Base-by-base conservation (phyloP, 2,888 invertebrate genomes). In the Pegoplata infirma region DNA sequence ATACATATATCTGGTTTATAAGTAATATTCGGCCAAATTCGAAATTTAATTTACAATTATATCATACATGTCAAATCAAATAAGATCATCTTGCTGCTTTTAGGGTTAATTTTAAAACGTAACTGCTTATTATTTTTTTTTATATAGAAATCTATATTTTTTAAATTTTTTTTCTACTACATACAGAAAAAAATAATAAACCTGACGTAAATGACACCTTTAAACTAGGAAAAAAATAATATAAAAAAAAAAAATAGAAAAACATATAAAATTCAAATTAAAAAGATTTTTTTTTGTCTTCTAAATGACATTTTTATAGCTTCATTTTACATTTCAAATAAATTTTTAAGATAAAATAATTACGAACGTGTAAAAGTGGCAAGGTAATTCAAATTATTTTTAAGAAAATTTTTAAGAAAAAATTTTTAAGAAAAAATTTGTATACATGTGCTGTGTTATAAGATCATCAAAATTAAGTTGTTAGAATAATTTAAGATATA, bases 261-360 rank as follows among this genome's bases (percentile, higher is more conserved):
- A 16, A 25, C 25, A 40, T 55, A 55, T 16, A 32, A 55, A 17
- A 56, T 46, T 53, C 51, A 44, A 72, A 64, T 56, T 47, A 63
- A 72, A 44, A 55, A 74, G 28, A 66, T 53, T 58, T n/a, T 63
- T 56, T 66, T 47, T 63, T 46, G 66, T 55, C 58, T 51, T 55
- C 44, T 67, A 56, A 75, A 74, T 74, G 74, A 76, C 76, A 81
- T 81, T 79, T 81, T 79, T 81, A 81, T 79, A 79, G 81, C 79
- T 81, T 81, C 81, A 72, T 73, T 79, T 79, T 79, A 79, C 78
- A 69, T 66, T 68, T 63, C 40, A 40, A 63, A 55, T 53, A 67
- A 55, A 40, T n/a, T n/a, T n/a, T n/a, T 40, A n/a, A 75, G 68
- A 75, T 68, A 63, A 75, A 75, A 1, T 51, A n/a, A n/a, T n/a